Conservation (phyloP, 2,888 invertebrate genomes). For the Sussaba pulchella region DNA sequence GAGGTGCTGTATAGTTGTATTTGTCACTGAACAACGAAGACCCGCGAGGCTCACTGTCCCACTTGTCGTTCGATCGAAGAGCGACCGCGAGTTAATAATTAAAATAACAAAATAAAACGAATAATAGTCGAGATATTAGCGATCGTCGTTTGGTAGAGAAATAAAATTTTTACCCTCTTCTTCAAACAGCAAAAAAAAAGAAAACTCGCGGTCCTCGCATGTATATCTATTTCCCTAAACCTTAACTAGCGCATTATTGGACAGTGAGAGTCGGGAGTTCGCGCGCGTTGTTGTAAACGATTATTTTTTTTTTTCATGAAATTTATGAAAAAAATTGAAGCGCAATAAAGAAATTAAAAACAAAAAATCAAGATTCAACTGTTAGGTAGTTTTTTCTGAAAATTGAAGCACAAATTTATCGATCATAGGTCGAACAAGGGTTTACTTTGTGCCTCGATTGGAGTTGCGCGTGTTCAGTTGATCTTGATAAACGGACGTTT, state of each 20-base stretch:
- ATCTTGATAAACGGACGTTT: neutral
- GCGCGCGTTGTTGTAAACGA: conserved; percentile 23
- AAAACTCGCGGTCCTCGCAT: conserved; percentile 31
- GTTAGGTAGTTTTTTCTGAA: neutral
- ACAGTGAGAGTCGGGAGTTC: conserved; percentile 32
- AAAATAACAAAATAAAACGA: conserved; percentile 8
- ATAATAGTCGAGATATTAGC: conserved; percentile 55
- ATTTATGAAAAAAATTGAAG: conserved; percentile 34
- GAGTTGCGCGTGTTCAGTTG: neutral
- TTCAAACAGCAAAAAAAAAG: no score
- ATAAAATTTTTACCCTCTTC: conserved; percentile 60
- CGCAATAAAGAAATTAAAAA: conserved; percentile 10
- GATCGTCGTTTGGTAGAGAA: conserved; percentile 33
- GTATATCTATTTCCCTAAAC: neutral
- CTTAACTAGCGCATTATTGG: conserved; percentile 6
- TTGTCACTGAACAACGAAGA: conserved; percentile 33
- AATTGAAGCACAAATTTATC: conserved; percentile 13
- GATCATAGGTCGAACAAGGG: neutral
- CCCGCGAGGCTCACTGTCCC: conserved; percentile 30
- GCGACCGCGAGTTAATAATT: conserved; percentile 20
- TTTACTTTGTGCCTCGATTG: neutral
- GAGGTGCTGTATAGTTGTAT: conserved; percentile 25
- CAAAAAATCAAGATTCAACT: conserved; percentile 7
- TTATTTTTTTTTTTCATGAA: conserved; percentile 42
- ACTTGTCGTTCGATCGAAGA: neutral